Conservation (phyloP, 2,797 vertebrate genomes). For the Hephaestus fuliginosus region DNA sequence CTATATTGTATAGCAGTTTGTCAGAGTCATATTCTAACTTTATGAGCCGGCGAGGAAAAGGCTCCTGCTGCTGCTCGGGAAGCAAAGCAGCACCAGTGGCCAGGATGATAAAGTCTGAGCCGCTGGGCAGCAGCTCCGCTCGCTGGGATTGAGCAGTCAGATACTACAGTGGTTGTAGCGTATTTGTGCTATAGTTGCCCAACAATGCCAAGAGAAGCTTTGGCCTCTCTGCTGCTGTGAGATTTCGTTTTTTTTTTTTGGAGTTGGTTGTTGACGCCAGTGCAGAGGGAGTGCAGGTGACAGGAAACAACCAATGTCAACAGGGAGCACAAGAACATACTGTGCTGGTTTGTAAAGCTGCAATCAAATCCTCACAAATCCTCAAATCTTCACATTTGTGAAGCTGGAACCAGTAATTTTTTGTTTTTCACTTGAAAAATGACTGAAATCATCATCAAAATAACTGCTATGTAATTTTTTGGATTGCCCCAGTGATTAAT, state of each 20-base stretch:
- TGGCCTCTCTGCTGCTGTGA: conserved; percentile 34
- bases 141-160: conserved; percentile 50
- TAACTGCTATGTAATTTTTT: no score
- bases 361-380: background rate
- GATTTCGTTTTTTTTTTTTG: conserved; percentile 37
- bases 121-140: conserved; percentile 53
- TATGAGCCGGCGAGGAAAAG: conserved; percentile 52
- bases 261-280: conserved; percentile 14
- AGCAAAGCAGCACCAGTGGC: conserved; percentile 43
- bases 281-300: conserved; percentile 29
- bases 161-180: conserved; percentile 43
- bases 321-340: background rate
- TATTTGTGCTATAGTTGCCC: conserved; percentile 43
- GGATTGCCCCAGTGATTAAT: background rate
- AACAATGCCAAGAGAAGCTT: conserved; percentile 25
- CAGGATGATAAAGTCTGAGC: conserved; percentile 63
- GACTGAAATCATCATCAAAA: background rate
- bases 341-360: background rate
- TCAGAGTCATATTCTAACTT: conserved; percentile 54
- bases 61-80: conserved; percentile 18
- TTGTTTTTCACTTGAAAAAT: background rate
- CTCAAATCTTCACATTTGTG: background rate
- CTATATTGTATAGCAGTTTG: conserved; percentile 55
- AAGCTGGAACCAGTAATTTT: background rate
- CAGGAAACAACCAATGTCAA: conserved; percentile 16